Conservation (phyloP, 2,797 vertebrate species). For the Nothura maculosa region DNA sequence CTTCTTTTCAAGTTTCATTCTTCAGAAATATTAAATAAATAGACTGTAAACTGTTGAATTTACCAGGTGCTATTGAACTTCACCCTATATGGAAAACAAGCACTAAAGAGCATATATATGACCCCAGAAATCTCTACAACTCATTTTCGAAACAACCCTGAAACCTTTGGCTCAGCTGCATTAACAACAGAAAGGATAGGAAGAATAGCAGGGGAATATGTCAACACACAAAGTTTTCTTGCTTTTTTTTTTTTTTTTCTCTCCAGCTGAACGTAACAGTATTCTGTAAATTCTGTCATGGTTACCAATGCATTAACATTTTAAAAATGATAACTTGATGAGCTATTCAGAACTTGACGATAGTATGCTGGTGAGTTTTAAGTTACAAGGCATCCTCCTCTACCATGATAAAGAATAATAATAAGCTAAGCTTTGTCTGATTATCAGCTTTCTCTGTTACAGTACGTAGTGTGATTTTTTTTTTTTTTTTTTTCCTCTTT, state of each 20-base stretch:
- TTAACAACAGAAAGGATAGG: constrained; percentile 1
- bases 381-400: not conserved
- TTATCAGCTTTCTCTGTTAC: constrained; percentile 1
- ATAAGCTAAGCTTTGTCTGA: too few species aligned
- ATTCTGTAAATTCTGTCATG: not conserved
- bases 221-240: not conserved
- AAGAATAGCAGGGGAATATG: not conserved
- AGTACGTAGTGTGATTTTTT: constrained; percentile 1
- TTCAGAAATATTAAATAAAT: constrained; percentile 70
- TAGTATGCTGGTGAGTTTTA: not conserved
- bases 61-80: not conserved
- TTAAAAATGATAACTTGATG: not conserved
- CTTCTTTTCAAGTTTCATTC: constrained; percentile 60
- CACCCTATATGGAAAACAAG: constrained; percentile 50
- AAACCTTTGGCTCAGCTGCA: not conserved
- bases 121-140: constrained; percentile 21
- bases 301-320: not conserved
- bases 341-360: not conserved
- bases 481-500: too few species aligned
- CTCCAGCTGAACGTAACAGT: not conserved
- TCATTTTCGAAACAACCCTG: not conserved
- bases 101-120: not conserved
- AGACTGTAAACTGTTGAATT: constrained; percentile 33
- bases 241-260: not conserved
- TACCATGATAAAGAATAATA: not conserved